Evolutionary conservation across 2,888 invertebrate genomes (phyloP), one percentile per base, ranked within the genome.

Genomic region (Hydrotaea diabolus): DNA sequence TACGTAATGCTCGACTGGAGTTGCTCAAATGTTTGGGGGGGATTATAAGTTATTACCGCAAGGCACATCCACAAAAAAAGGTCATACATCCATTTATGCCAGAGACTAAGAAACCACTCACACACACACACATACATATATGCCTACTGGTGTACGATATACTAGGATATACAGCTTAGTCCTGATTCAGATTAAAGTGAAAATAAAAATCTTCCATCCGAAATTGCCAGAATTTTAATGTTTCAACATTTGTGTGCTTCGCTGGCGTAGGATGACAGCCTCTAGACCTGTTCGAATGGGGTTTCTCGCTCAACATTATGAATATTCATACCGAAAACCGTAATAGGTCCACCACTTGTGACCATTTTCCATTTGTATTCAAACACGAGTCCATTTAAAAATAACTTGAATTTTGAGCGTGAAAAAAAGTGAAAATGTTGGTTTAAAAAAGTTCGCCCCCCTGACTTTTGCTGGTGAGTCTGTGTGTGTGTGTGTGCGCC

Each of bases 301-400:
- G 19, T 8, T 21, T 21, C 39, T 21, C 43, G 13, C n/a, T 19
- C 23, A 55, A 69, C 43, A 53, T 53, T 69, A 85, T 79, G 76
- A 85, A 85, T 85, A 85, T 85, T 85, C 76, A 74, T 74, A 17
- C 26, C 17, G 9, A 43, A 15, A 57, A 23, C 23, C 31, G 39
- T 72, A 76, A 57, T 17, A 23, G 36, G 21, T 62, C 15, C 23
- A 64, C 62, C 77, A 80, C 74, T 81, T 84, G 81, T 55, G 72
- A n/a, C 75, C 31, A 49, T 36, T 66, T 66, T 46, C n/a, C 46
- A 77, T 49, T 76, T 46, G 53, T 73, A 77, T 53, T 72, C 26
- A 77, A 77, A 79, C 13, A 57, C 15, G 62, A 79, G 76, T 85
- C 76, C 21, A 81, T 85, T 79, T 59, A 69, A 66, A 66, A 73